Percentiles rank a stretch among this genome's conserved stretches.
Evolutionary conservation across 2,888 invertebrate species (phyloP).

Genomic region (Sphecodes monilicornis): DNA sequence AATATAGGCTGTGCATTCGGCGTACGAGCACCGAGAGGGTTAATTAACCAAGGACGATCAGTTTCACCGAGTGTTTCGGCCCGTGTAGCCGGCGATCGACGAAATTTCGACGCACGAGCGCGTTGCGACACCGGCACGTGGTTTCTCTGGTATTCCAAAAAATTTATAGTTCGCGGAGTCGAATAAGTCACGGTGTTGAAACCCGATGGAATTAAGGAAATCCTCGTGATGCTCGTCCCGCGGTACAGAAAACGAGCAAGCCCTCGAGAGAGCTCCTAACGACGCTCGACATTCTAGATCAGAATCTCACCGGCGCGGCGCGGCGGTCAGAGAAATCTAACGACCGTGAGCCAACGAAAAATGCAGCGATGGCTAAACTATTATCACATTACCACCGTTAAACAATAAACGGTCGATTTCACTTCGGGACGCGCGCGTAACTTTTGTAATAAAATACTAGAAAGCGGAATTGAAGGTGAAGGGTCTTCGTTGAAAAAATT

Average conservation of each 20-base stretch:
- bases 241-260: conserved; percentile 6
- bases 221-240: conserved; percentile 1
- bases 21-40: background rate
- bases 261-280: background rate
- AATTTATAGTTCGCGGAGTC: conserved; percentile 1
- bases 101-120: background rate
- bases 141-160: background rate
- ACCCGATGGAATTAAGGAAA: conserved; percentile 12
- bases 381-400: background rate
- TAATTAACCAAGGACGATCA: background rate
- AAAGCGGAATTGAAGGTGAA: background rate
- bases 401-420: conserved; percentile 1
- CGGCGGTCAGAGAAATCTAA: conserved; percentile 17
- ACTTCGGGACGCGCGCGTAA: background rate
- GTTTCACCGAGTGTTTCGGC: background rate
- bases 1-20: background rate
- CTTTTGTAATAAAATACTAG: background rate
- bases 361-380: background rate
- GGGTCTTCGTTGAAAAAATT: background rate
- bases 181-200: conserved; percentile 36
- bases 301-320: conserved; percentile 1
- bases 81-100: background rate
- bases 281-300: conserved; percentile 22
- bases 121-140: background rate
- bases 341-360: conserved; percentile 1